Percentiles rank a stretch among this genome's conserved stretches.
phyloP scores from a whole-genome alignment of 2,888 invertebrate genomes.

The Spodoptera picta region DNA sequence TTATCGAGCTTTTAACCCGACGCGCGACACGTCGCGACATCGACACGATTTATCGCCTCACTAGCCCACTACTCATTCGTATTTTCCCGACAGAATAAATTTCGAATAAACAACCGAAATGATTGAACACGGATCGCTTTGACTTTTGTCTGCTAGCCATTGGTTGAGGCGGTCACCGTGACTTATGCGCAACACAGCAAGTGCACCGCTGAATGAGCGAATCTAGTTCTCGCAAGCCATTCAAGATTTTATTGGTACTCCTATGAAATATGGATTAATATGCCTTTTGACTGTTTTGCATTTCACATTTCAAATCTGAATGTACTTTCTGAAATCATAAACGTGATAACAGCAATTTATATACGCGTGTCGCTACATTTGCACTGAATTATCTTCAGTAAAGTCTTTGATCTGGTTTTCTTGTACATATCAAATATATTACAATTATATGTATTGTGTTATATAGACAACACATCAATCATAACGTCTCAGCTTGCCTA shows the following conservation, averaged over 20 bases:
- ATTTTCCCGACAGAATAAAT: constrained; percentile 84
- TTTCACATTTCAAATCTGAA: constrained; percentile 14
- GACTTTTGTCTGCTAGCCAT: constrained; percentile 55
- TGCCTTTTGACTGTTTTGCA: background rate
- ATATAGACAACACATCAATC: background rate
- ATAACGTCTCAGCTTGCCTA: background rate
- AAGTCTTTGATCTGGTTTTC: constrained; percentile 4
- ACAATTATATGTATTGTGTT: background rate
- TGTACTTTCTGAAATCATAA: constrained; percentile 1
- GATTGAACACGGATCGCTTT: constrained; percentile 71
- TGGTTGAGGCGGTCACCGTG: constrained; percentile 52
- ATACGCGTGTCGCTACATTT: constrained; percentile 25
- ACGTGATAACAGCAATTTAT: constrained; percentile 16
- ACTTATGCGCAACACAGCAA: constrained; percentile 48
- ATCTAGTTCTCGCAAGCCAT: constrained; percentile 33
- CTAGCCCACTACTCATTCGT: constrained; percentile 87
- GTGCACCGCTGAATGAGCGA: constrained; percentile 41
- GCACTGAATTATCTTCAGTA: constrained; percentile 16
- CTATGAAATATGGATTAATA: constrained; percentile 20
- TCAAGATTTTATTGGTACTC: constrained; percentile 18
- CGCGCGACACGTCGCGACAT: constrained; percentile 87
- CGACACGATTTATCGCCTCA: constrained; percentile 86
- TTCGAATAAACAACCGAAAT: constrained; percentile 80
- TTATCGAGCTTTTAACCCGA: constrained; percentile 89
- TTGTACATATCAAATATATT: constrained; percentile 1